Evolutionary conservation across 2,113 vertebrate species (phyloP).

Genomic region (Chloebia gouldiae): DNA sequence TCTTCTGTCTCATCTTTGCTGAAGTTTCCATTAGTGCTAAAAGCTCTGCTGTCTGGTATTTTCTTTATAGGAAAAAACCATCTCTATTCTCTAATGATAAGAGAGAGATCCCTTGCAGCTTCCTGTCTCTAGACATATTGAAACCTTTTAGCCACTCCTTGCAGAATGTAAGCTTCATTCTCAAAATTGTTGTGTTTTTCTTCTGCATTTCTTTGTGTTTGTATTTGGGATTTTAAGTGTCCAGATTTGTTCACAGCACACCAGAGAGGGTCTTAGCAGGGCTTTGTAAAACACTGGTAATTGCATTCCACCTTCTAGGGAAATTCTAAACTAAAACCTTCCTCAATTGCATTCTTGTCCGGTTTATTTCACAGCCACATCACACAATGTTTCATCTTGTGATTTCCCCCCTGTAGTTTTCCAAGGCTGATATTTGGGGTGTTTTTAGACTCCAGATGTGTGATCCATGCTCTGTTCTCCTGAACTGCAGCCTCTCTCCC

Average conservation of each 20-base stretch:
- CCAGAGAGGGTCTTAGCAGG: neutral
- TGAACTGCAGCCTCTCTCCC: neutral
- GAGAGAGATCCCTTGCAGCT: neutral
- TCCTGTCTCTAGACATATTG: neutral
- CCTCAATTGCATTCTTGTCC: neutral
- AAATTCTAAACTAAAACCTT: neutral
- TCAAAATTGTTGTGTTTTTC: neutral
- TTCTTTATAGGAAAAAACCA: neutral
- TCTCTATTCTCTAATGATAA: neutral
- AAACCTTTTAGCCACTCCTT: conserved; percentile 19
- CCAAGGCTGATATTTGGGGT: neutral
- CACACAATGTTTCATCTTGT: neutral
- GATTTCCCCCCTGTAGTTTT: neutral
- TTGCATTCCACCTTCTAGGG: neutral
- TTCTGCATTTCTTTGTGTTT: neutral
- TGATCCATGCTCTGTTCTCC: neutral
- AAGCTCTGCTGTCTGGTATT: conserved; percentile 18
- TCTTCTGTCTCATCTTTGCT: neutral
- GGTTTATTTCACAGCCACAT: neutral
- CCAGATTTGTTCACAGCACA: neutral
- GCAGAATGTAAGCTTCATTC: neutral
- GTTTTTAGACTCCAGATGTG: rapidly evolving
- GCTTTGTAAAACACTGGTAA: neutral
- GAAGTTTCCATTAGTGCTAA: conserved; percentile 41
- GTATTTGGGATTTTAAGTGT: neutral